These are phyloP conservation scores for Teleogryllus occipitalis DNA, from an alignment of 1,140 invertebrate genomes.

Conservation along the genomic window DNA sequence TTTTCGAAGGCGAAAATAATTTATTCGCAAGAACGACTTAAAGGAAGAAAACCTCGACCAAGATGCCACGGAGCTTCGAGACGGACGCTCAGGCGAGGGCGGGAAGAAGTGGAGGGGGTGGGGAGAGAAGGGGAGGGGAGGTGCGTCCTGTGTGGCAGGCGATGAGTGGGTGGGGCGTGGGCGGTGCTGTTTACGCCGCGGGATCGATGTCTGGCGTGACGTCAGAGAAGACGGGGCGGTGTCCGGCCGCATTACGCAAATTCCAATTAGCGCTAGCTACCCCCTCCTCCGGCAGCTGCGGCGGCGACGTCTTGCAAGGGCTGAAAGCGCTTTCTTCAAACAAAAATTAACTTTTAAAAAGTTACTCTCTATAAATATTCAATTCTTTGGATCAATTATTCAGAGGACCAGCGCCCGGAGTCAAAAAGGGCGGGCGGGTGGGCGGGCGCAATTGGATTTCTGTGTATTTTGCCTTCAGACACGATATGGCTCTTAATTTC, in stretches of 20 bases:
- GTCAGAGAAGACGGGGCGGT: not conserved
- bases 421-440: not conserved
- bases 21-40: too few relatives aligned
- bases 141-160: too few relatives aligned
- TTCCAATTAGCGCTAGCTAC: not conserved
- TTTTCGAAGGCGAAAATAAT: too few relatives aligned
- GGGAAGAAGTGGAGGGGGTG: too few relatives aligned
- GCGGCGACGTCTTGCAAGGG: not conserved
- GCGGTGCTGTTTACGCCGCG: too few relatives aligned
- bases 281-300: too few relatives aligned
- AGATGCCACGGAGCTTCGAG: too few relatives aligned
- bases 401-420: not conserved
- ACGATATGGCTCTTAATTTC: not conserved
- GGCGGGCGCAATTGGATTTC: not conserved
- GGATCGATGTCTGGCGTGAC: not conserved
- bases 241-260: not conserved
- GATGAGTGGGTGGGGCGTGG: too few relatives aligned
- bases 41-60: too few relatives aligned
- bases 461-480: not conserved
- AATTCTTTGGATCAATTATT: not conserved
- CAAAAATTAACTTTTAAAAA: conserved; percentile 1
- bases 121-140: too few relatives aligned
- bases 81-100: too few relatives aligned
- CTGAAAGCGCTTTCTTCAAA: not conserved
- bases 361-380: conserved; percentile 1